Conservation (phyloP, 2,113 vertebrate species). For the Chitala chitala region DNA sequence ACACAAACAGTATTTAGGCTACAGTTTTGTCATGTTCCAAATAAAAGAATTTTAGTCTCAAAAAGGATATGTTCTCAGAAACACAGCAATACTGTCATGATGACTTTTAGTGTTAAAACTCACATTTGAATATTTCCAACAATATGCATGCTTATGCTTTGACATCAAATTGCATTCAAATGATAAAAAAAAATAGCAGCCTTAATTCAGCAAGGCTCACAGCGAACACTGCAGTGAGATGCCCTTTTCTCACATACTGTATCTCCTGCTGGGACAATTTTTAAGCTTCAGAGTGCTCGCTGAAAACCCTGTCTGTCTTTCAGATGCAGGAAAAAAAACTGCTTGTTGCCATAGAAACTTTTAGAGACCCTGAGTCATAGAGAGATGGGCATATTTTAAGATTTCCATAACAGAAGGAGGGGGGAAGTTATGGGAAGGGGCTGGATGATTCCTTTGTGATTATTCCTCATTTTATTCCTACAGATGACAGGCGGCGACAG, state of each 20-base stretch:
- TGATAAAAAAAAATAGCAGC: not conserved
- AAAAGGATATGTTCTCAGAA: not conserved
- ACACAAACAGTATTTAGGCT: not conserved
- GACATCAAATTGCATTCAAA: not conserved
- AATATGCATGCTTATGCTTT: no score
- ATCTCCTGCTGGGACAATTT: not conserved
- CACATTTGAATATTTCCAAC: not conserved
- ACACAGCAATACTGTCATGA: no score
- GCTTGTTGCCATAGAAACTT: conserved; percentile 23
- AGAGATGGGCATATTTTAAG: not conserved
- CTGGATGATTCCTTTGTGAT: not conserved
- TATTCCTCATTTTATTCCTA: not conserved
- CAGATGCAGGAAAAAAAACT: not conserved
- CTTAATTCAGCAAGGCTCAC: not conserved
- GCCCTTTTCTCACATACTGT: not conserved
- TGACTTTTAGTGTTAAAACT: no score
- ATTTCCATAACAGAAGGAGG: not conserved
- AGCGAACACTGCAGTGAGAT: not conserved
- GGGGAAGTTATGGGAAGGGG: not conserved
- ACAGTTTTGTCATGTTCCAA: not conserved
- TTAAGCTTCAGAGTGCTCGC: not conserved
- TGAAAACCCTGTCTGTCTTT: not conserved
- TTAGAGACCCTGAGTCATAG: conserved; percentile 18
- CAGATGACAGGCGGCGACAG: not conserved
- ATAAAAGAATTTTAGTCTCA: not conserved